Evolutionary conservation across 1,140 invertebrate species (phyloP).

Genomic region (Pseudomyrmex dendroicus): DNA sequence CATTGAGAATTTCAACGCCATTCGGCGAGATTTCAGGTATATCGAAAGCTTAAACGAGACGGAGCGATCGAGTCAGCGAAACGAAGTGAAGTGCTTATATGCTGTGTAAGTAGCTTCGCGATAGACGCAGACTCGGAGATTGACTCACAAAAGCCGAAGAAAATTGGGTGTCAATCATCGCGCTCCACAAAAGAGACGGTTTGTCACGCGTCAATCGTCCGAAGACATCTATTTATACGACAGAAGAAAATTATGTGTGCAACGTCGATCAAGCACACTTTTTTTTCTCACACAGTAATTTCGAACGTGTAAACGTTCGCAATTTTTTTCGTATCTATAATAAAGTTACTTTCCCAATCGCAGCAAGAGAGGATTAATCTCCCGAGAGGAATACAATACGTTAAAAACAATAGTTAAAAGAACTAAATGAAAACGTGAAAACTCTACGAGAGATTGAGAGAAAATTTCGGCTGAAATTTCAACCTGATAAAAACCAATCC

Average conservation of each 20-base stretch:
- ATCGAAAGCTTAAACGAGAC: constrained; percentile 40
- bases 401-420: too few species aligned
- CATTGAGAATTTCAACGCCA: constrained; percentile 33
- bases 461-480: too few species aligned
- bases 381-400: too few species aligned
- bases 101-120: constrained; percentile 42
- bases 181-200: constrained; percentile 45
- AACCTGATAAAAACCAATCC: too few species aligned
- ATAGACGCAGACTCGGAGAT: constrained; percentile 48
- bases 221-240: constrained; percentile 44
- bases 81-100: constrained; percentile 52
- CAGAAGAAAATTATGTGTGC: constrained; percentile 30
- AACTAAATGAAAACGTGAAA: too few species aligned
- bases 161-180: constrained; percentile 55
- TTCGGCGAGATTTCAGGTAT: constrained; percentile 4
- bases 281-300: not conserved
- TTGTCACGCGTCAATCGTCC: constrained; percentile 54
- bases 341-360: too few species aligned
- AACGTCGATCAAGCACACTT: not conserved
- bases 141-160: constrained; percentile 60
- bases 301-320: not conserved
- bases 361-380: too few species aligned
- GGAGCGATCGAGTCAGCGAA: constrained; percentile 44
- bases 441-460: too few species aligned
- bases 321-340: too few species aligned